phyloP scores from a whole-genome alignment of 1,140 invertebrate species.

The Probaryconus sp. region DNA sequence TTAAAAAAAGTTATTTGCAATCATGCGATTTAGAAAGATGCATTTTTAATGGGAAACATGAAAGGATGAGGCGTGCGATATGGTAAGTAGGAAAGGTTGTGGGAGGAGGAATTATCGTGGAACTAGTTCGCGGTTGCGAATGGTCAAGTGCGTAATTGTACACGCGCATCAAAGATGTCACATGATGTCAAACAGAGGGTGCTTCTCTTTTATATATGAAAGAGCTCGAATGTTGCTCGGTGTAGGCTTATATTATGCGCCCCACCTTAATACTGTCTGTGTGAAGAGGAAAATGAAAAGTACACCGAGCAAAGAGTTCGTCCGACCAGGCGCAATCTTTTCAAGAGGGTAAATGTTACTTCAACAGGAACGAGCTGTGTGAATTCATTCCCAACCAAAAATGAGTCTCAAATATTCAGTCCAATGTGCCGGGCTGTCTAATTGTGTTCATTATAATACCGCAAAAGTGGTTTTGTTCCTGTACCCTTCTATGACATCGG shows the following conservation, averaged over 20 bases:
- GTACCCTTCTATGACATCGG: no score
- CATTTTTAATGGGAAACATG: no score
- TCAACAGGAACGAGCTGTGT: slow-evolving; percentile 10
- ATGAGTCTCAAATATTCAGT: slow-evolving; percentile 18
- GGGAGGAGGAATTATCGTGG: slow-evolving; percentile 21
- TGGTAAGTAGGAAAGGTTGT: no score
- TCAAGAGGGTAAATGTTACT: slow-evolving; percentile 36
- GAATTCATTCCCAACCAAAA: slow-evolving; percentile 21
- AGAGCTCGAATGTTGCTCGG: slow-evolving; percentile 22
- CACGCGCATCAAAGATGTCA: slow-evolving; percentile 19
- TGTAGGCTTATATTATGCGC: no score
- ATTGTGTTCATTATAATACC: no score
- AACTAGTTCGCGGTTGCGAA: not conserved
- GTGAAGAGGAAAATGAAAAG: slow-evolving; percentile 56
- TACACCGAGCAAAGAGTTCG: slow-evolving; percentile 38
- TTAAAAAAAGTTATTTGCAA: no score
- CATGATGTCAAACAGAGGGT: slow-evolving; percentile 38
- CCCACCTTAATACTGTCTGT: slow-evolving; percentile 33
- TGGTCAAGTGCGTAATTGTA: slow-evolving; percentile 9
- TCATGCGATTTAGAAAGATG: no score
- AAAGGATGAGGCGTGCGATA: no score
- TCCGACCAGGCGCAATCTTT: slow-evolving; percentile 37
- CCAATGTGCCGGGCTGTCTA: no score
- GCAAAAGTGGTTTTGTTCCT: no score
- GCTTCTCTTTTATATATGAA: slow-evolving; percentile 32